These are phyloP conservation scores for Rutpela maculata DNA, from an alignment of 2,888 invertebrate species.

Conservation along the genomic window DNA sequence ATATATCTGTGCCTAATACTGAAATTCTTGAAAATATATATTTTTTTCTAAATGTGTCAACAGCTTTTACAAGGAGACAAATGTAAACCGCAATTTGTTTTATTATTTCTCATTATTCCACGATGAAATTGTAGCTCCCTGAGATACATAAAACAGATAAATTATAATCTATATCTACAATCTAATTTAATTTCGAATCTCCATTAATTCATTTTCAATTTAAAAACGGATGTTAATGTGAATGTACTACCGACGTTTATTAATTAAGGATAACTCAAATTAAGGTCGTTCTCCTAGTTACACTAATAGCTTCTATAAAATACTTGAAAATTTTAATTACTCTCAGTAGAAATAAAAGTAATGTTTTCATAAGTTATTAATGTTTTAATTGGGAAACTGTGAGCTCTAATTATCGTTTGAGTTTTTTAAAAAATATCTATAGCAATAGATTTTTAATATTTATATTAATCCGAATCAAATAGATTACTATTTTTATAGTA, in stretches of 20 bases:
- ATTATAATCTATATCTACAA: background rate
- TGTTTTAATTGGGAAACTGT: background rate
- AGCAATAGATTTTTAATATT: background rate
- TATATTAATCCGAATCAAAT: too few relatives aligned
- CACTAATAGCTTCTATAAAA: background rate
- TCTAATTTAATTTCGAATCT: background rate
- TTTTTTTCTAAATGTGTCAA: too few relatives aligned
- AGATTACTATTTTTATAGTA: too few relatives aligned
- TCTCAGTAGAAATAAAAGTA: background rate
- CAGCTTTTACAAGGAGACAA: too few relatives aligned
- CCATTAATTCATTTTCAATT: constrained; percentile 7
- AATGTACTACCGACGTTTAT: background rate
- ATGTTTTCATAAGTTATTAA: background rate
- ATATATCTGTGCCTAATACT: too few relatives aligned
- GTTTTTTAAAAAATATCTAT: background rate
- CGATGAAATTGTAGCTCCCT: background rate
- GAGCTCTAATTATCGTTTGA: background rate
- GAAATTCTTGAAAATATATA: too few relatives aligned
- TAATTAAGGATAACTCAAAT: background rate
- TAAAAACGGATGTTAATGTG: constrained; percentile 7
- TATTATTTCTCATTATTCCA: background rate
- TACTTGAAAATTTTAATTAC: background rate
- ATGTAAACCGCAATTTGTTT: background rate
- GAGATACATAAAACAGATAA: background rate
- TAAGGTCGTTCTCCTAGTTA: background rate